These are phyloP conservation scores for Ceratothoa steindachneri DNA, from an alignment of 2,888 invertebrate genomes.

Conservation along the genomic window DNA sequence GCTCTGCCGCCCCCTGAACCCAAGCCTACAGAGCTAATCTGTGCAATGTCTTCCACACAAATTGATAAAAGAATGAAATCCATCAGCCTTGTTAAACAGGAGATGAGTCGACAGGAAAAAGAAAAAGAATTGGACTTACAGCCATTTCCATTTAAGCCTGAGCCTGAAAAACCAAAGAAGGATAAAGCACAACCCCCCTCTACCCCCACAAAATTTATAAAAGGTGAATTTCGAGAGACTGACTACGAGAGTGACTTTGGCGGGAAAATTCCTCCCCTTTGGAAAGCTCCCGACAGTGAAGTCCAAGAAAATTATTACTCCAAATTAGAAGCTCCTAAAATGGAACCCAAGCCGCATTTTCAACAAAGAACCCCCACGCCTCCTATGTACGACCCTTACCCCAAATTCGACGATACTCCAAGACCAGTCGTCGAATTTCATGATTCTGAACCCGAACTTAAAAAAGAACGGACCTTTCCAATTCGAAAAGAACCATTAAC, in stretches of 20 bases:
- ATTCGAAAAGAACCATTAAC: slow-evolving; percentile 7
- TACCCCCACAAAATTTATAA: slow-evolving; percentile 65
- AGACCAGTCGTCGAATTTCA: slow-evolving; percentile 46
- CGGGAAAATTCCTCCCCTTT: slow-evolving; percentile 58
- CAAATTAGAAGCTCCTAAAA: slow-evolving; percentile 55
- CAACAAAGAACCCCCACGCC: slow-evolving; percentile 50
- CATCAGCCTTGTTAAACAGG: slow-evolving; percentile 34
- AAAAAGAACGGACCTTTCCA: slow-evolving; percentile 19
- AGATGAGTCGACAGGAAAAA: slow-evolving; percentile 23
- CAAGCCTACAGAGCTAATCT: not conserved
- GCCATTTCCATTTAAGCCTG: slow-evolving; percentile 57
- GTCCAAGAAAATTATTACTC: slow-evolving; percentile 61
- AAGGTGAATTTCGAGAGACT: slow-evolving; percentile 64
- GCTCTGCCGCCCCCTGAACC: slow-evolving; percentile 9
- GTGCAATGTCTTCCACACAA: too few species aligned
- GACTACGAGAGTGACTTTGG: slow-evolving; percentile 70
- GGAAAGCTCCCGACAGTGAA: slow-evolving; percentile 63
- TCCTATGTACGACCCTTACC: slow-evolving; percentile 62
- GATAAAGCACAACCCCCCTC: slow-evolving; percentile 56
- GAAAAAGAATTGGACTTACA: slow-evolving; percentile 52
- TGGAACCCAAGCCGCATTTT: slow-evolving; percentile 11
- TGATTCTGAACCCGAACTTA: slow-evolving; percentile 42
- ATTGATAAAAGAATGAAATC: slow-evolving; percentile 24
- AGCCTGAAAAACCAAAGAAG: slow-evolving; percentile 52
- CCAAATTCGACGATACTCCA: slow-evolving; percentile 55